These are phyloP conservation scores for Maconellicoccus hirsutus DNA, from an alignment of 1,140 invertebrate genomes.

Conservation along the genomic window DNA sequence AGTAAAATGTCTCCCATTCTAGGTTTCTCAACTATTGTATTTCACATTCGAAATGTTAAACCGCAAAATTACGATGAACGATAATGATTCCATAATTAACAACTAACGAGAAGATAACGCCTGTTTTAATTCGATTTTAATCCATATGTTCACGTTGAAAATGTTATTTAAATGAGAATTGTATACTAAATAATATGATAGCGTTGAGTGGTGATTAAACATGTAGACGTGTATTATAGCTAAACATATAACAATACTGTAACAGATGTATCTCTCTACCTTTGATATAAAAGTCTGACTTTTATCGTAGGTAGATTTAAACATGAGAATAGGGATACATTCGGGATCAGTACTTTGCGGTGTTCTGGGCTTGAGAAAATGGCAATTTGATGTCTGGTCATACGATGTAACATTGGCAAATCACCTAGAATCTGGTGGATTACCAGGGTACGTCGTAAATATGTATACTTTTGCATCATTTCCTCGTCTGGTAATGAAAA, in stretches of 20 bases:
- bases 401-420: constrained; percentile 97
- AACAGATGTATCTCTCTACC: no score
- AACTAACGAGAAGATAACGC: not conserved
- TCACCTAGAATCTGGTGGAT: constrained; percentile 89
- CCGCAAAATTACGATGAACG: not conserved
- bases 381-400: constrained; percentile 98
- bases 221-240: no score
- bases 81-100: not conserved
- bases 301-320: constrained; percentile 62
- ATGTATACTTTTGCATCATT: no score
- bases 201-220: no score
- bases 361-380: constrained; percentile 82
- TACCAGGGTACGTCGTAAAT: constrained; percentile 60
- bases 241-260: no score
- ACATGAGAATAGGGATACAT: constrained; percentile 94
- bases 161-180: not conserved
- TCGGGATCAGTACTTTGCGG: constrained; percentile 89
- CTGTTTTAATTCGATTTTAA: not conserved
- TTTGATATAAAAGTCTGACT: not conserved
- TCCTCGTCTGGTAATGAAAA: not conserved
- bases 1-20: not conserved
- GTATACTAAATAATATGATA: no score
- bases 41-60: not conserved
- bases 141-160: not conserved
- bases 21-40: not conserved